phyloP scores from a whole-genome alignment of 2,888 invertebrate genomes.

The Nemoura dubitans region DNA sequence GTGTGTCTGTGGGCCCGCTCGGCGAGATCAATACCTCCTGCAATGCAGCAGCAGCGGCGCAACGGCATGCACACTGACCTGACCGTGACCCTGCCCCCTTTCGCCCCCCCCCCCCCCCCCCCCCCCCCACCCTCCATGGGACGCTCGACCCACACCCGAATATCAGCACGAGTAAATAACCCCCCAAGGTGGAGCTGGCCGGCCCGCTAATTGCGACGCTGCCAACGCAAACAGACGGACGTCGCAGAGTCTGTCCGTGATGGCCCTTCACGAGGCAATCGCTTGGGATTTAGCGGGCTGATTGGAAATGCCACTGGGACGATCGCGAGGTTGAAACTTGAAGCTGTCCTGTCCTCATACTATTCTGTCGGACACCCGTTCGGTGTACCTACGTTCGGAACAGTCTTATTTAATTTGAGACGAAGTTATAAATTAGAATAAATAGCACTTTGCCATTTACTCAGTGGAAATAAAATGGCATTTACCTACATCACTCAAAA shows the following conservation, averaged over 20 bases:
- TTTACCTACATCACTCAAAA: too few relatives aligned
- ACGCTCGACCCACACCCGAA: slow-evolving; percentile 1
- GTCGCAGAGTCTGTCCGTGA: not conserved
- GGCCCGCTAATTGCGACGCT: not conserved
- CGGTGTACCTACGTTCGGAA: too few relatives aligned
- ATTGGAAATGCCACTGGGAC: too few relatives aligned
- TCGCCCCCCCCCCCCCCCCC: not conserved
- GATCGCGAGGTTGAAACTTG: too few relatives aligned
- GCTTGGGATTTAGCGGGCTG: too few relatives aligned
- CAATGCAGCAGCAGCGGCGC: slow-evolving; percentile 43
- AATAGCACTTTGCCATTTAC: too few relatives aligned
- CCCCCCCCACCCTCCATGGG: not conserved
- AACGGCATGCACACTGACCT: slow-evolving; percentile 9
- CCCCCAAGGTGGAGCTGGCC: not conserved
- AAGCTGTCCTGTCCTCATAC: too few relatives aligned
- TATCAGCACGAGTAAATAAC: not conserved
- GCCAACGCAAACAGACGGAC: not conserved
- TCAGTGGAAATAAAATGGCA: too few relatives aligned
- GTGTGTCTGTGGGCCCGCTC: not conserved
- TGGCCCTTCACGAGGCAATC: not conserved
- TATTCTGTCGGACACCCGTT: too few relatives aligned
- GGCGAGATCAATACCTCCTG: slow-evolving; percentile 46
- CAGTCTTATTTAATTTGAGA: too few relatives aligned
- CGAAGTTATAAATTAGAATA: too few relatives aligned
- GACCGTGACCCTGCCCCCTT: slow-evolving; percentile 34